A percentile compares a stretch with the other conserved stretches of the same genome.
These are phyloP conservation scores for Thunnus thynnus DNA, from an alignment of 2,113 vertebrate species.

Conservation along the genomic window DNA sequence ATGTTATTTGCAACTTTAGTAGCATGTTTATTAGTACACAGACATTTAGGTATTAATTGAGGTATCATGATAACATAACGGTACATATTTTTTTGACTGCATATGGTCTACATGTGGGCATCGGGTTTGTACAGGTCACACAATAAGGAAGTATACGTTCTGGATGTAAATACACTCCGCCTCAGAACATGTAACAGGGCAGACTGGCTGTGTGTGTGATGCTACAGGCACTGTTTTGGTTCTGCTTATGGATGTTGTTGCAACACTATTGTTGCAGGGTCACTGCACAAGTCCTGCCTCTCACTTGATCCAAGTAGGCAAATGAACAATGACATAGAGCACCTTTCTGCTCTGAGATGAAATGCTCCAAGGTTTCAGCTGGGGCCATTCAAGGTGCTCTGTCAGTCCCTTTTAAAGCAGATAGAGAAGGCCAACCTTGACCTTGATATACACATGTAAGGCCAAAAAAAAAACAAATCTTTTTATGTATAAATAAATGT, in stretches of 20 bases:
- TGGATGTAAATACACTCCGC: not conserved
- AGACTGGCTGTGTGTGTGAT: not conserved
- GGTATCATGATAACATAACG: no score
- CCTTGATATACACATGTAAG: no score
- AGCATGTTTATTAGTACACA: no score
- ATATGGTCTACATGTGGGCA: no score
- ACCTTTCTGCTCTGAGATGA: slow-evolving; percentile 10
- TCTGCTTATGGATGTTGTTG: slow-evolving; percentile 46
- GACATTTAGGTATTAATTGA: no score
- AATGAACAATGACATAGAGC: slow-evolving; percentile 18
- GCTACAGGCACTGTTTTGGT: slow-evolving; percentile 5
- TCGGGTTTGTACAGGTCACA: no score
- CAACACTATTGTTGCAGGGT: slow-evolving; percentile 35
- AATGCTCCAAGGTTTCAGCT: not conserved
- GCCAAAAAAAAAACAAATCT: no score
- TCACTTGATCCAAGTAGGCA: slow-evolving; percentile 47
- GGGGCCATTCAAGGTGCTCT: slow-evolving; percentile 21
- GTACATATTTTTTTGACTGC: no score
- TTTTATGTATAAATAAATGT: no score
- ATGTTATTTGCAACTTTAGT: no score
- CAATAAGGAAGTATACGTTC: no score
- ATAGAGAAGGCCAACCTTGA: slow-evolving; percentile 13
- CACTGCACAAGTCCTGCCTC: slow-evolving; percentile 22
- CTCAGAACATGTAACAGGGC: not conserved
- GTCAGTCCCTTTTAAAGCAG: slow-evolving; percentile 23